Percentiles rank a stretch among this genome's conserved stretches.
These are phyloP conservation scores for Callosobruchus maculatus DNA, from an alignment of 2,888 invertebrate genomes.

Conservation along the genomic window DNA sequence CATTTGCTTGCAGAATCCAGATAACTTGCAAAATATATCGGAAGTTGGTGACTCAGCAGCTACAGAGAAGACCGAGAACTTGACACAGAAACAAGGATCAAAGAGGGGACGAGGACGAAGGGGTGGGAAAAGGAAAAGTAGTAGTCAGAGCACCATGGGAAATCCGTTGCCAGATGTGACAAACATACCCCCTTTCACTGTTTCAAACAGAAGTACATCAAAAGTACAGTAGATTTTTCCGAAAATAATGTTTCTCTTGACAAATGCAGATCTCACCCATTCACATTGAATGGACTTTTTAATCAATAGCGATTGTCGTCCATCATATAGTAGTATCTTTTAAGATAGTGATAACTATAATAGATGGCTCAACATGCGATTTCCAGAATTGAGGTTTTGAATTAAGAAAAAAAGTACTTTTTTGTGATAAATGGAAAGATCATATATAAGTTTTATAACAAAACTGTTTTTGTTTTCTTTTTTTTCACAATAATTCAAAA, in stretches of 20 bases:
- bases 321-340: neutral
- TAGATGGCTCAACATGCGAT: no score
- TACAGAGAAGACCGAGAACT: constrained; percentile 58
- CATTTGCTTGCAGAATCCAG: neutral
- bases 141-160: constrained; percentile 35
- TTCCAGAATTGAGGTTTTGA: no score
- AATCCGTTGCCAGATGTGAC: constrained; percentile 45
- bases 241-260: neutral
- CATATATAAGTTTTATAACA: no score
- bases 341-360: neutral
- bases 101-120: constrained; percentile 52
- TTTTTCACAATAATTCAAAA: no score
- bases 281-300: neutral
- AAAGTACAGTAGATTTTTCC: constrained; percentile 34
- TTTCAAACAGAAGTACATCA: constrained; percentile 28
- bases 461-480: no score
- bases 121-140: constrained; percentile 50
- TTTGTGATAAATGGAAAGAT: no score
- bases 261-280: neutral
- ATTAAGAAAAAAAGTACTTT: no score
- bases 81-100: constrained; percentile 42
- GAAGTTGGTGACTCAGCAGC: constrained; percentile 37
- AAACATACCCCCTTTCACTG: constrained; percentile 38
- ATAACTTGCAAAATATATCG: neutral
- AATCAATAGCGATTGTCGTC: neutral